phyloP scores from a whole-genome alignment of 2,888 invertebrate species.

The Dicyrtomina minuta region DNA sequence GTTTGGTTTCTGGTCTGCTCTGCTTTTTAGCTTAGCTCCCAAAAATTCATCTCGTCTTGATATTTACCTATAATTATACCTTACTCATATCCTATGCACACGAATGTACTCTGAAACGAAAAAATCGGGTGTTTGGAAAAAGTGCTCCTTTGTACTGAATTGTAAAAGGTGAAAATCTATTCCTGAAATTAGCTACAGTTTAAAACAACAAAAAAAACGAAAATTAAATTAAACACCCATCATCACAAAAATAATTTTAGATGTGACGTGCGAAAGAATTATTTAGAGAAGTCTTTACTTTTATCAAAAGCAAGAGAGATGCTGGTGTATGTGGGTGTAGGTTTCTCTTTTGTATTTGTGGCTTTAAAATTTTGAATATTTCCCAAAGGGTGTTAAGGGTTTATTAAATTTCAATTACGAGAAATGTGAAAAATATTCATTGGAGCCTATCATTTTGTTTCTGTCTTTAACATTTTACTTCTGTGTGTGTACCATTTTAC shows the following conservation, averaged over 20 bases:
- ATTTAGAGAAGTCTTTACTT: no score
- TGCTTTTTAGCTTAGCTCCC: no score
- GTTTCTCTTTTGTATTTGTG: constrained; percentile 7
- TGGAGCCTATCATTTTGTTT: constrained; percentile 5
- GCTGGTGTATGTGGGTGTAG: constrained; percentile 17
- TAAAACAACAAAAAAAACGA: no score
- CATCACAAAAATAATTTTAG: neutral
- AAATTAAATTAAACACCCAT: neutral
- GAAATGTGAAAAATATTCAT: constrained; percentile 6
- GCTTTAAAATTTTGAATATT: constrained; percentile 2
- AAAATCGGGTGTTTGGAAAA: no score
- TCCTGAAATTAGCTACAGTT: no score
- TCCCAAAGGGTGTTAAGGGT: neutral
- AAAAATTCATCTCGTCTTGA: no score
- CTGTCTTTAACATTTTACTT: neutral
- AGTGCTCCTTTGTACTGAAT: no score
- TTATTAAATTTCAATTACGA: neutral
- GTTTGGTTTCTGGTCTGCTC: no score
- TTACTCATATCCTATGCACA: no score
- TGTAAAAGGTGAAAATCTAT: no score
- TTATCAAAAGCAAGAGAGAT: no score
- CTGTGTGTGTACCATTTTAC: neutral
- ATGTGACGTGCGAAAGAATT: constrained; percentile 1
- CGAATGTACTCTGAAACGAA: neutral
- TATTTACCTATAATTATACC: no score